Percentiles rank a stretch among this genome's conserved stretches.
Evolutionary conservation across 2,888 invertebrate species (phyloP).

Genomic region (Hypomecis atomaria): DNA sequence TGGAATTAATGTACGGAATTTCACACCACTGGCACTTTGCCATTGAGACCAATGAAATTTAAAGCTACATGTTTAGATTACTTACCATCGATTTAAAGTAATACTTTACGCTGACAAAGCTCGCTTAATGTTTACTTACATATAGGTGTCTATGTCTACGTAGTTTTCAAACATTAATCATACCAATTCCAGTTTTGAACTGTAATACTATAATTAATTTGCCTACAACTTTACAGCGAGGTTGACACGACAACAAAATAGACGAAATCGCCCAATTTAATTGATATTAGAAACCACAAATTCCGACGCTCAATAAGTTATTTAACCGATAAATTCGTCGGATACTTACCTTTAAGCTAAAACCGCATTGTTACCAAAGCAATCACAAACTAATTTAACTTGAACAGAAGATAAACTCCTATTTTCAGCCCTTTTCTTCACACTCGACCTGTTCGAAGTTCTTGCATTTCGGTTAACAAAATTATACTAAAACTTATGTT

Average conservation of each 20-base stretch:
- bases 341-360: conserved; percentile 45
- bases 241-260: conserved; percentile 31
- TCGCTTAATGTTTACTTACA: neutral
- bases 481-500: too few relatives aligned
- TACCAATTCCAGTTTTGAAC: conserved; percentile 37
- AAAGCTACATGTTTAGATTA: too few relatives aligned
- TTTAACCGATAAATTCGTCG: conserved; percentile 55
- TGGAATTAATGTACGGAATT: too few relatives aligned
- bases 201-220: conserved; percentile 42
- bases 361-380: conserved; percentile 45
- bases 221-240: conserved; percentile 24
- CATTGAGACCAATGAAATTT: too few relatives aligned
- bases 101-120: neutral
- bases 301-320: conserved; percentile 53
- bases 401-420: conserved; percentile 38
- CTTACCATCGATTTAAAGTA: too few relatives aligned
- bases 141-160: neutral
- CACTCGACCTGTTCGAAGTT: conserved; percentile 6
- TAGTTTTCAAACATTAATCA: conserved; percentile 30
- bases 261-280: conserved; percentile 41
- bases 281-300: conserved; percentile 53
- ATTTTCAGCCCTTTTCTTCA: conserved; percentile 23
- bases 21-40: too few relatives aligned
- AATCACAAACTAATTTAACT: conserved; percentile 46
- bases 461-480: neutral